A percentile compares a stretch with the other conserved stretches of the same genome.
These are phyloP conservation scores for Empidonax traillii DNA, from an alignment of 2,113 vertebrate species.

Conservation along the genomic window DNA sequence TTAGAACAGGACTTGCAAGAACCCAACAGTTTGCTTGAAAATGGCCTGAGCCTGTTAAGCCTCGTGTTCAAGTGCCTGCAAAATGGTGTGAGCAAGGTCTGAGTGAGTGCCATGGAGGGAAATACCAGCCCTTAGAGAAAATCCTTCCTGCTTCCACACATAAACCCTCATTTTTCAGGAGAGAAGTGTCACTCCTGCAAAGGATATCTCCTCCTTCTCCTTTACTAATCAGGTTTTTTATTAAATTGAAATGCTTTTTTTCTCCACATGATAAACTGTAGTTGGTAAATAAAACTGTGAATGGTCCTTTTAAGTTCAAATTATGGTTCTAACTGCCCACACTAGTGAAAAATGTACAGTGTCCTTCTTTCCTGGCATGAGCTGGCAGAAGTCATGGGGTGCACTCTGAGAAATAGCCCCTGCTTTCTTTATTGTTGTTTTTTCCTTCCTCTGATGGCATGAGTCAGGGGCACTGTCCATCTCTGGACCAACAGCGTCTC, in stretches of 20 bases:
- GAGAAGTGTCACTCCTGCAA: neutral
- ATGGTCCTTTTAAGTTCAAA: neutral
- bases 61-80: neutral
- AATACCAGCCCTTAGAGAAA: neutral
- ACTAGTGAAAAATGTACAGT: neutral
- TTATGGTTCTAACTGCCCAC: neutral
- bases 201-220: neutral
- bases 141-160: neutral
- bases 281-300: neutral
- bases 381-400: neutral
- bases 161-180: neutral
- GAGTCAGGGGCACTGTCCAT: neutral
- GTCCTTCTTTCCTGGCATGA: neutral
- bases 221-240: neutral
- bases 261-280: neutral
- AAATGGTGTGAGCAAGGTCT: neutral
- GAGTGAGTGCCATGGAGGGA: neutral
- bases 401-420: neutral
- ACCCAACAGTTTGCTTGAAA: neutral
- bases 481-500: neutral
- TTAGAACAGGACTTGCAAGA: neutral
- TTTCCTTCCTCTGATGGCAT: conserved; percentile 25
- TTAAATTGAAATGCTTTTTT: neutral
- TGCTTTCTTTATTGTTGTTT: neutral
- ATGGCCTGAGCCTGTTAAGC: neutral